Evolutionary conservation across 2,888 invertebrate genomes (phyloP), one percentile per base, ranked within the genome.

Genomic region (Hypolimnas misippus): DNA sequence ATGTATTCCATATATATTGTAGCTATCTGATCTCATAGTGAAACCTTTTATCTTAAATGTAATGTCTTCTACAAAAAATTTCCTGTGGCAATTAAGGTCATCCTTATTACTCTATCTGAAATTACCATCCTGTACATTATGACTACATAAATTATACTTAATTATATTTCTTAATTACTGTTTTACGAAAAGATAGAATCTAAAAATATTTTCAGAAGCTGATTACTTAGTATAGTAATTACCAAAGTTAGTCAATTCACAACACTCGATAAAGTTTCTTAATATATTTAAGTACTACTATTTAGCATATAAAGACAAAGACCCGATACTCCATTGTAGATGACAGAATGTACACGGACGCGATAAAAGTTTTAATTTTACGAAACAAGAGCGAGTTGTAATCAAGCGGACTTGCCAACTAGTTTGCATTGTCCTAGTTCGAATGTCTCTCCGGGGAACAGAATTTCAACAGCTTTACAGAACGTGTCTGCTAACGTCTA

Each of bases 371-470:
- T 67, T 67, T 67, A 62, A 67, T 67, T 67, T 57, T 44, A 46
- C 54, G 51, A 65, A 69, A 66, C 63, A 65, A 65, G 59, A 57
- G 53, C 49, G 57, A 57, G 58, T 67, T 57, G 67, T 67, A 70
- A 70, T 70, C 66, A 65, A 59, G 57, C 61, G 64, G 59, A 66
- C 65, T 69, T 59, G 57, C 46, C 61, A 67, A 62, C 66, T 61
- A 68, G 66, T 63, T 68, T 62, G 64, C 61, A 70, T 66, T 66
- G 69, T 65, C 57, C 65, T 55, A 56, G 64, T 67, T 60, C 53
- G 55, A 60, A 70, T 67, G 62, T 63, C 57, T 65, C 70, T 50
- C 67, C 46, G 19, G 59, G 55, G 67, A 59, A 58, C 57, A 21
- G 57, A 63, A 63, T 60, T 68, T 70, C 70, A 65, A 68, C 68